Percentiles rank a stretch among this genome's conserved stretches.
phyloP scores from a whole-genome alignment of 2,888 invertebrate species.

The Neria commutata region DNA sequence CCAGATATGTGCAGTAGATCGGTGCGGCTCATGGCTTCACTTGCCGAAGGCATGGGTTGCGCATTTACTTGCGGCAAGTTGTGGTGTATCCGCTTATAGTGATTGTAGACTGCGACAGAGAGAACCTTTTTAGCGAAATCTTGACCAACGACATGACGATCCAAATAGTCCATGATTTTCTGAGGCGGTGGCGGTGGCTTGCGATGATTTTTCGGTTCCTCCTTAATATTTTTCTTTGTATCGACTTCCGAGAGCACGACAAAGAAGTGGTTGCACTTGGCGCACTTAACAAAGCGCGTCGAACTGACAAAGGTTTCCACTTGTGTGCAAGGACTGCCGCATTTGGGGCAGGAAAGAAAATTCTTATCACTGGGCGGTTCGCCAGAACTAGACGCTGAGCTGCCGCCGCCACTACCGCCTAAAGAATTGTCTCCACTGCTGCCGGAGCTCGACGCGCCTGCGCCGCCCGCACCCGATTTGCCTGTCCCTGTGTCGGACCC shows the following conservation, averaged over 20 bases:
- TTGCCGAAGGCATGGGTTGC: slow-evolving; percentile 27
- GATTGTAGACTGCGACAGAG: slow-evolving; percentile 98
- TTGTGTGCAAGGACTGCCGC: slow-evolving; percentile 96
- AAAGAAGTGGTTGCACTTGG: slow-evolving; percentile 97
- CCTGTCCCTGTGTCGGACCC: not conserved
- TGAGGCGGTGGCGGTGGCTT: slow-evolving; percentile 95
- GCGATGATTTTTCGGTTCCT: slow-evolving; percentile 71
- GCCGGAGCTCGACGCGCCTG: slow-evolving; percentile 22
- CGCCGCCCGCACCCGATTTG: slow-evolving; percentile 19
- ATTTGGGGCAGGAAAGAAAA: slow-evolving; percentile 91
- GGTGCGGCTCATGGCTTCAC: slow-evolving; percentile 56
- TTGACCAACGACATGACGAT: slow-evolving; percentile 97
- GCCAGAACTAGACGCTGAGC: slow-evolving; percentile 34
- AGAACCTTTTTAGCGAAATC: slow-evolving; percentile 97
- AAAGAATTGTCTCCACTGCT: slow-evolving; percentile 25
- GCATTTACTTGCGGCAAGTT: slow-evolving; percentile 71
- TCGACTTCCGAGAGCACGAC: slow-evolving; percentile 94
- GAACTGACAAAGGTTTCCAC: slow-evolving; percentile 97
- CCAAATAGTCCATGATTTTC: slow-evolving; percentile 95
- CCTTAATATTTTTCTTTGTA: slow-evolving; percentile 84
- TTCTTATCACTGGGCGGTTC: slow-evolving; percentile 70
- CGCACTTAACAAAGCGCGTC: slow-evolving; percentile 95
- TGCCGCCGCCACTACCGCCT: slow-evolving; percentile 21
- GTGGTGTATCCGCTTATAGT: slow-evolving; percentile 96
- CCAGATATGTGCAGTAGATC: slow-evolving; percentile 88